These are phyloP conservation scores for Aethina tumida DNA, from an alignment of 1,140 invertebrate genomes.

Conservation along the genomic window DNA sequence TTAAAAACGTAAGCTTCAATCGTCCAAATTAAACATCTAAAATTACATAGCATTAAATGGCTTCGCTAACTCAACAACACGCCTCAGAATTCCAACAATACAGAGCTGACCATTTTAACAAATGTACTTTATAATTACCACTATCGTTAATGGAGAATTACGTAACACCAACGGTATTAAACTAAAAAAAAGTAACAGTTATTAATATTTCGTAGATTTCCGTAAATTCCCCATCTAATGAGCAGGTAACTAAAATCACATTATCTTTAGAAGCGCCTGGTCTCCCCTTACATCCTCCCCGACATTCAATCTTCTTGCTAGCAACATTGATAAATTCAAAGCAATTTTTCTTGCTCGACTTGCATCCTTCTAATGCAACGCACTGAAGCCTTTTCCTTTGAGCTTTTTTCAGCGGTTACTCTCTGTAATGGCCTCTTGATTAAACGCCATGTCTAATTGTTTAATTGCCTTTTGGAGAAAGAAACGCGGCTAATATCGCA, in stretches of 20 bases:
- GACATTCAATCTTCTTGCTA: slow-evolving; percentile 31
- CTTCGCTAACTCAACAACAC: too few relatives aligned
- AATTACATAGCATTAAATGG: too few relatives aligned
- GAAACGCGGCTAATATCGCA: too few relatives aligned
- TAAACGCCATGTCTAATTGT: slow-evolving; percentile 29
- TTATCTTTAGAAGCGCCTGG: slow-evolving; percentile 28
- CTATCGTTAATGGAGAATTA: background rate
- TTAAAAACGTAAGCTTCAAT: too few relatives aligned
- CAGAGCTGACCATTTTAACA: background rate
- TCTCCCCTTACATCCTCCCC: slow-evolving; percentile 20
- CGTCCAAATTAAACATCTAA: too few relatives aligned
- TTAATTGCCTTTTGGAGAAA: slow-evolving; percentile 21
- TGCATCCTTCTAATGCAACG: slow-evolving; percentile 28
- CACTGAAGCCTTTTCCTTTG: slow-evolving; percentile 29
- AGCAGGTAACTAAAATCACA: slow-evolving; percentile 35
- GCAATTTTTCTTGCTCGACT: slow-evolving; percentile 30
- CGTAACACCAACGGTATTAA: slow-evolving; percentile 1
- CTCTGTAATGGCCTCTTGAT: slow-evolving; percentile 22
- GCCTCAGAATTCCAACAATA: background rate
- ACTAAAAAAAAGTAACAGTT: slow-evolving; percentile 1
- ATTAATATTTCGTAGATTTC: slow-evolving; percentile 1
- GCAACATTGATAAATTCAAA: slow-evolving; percentile 30
- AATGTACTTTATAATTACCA: background rate
- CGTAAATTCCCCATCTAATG: slow-evolving; percentile 25
- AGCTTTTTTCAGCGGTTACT: slow-evolving; percentile 27